Percentiles rank a stretch among this genome's conserved stretches.
Conservation (phyloP, 2,888 invertebrate species). For the Scaeva pyrastri region DNA sequence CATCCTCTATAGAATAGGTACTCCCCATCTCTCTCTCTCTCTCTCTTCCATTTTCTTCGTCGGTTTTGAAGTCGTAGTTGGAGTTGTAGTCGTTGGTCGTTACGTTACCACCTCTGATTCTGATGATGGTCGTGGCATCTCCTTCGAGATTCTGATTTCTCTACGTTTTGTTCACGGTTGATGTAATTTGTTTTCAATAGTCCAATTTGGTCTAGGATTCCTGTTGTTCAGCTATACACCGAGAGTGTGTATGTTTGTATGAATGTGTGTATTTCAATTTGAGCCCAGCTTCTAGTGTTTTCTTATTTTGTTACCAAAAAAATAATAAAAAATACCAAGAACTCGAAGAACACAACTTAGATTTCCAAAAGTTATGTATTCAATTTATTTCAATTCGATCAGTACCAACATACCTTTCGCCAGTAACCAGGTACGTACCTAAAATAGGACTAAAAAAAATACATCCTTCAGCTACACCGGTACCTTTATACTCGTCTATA, state of each 20-base stretch:
- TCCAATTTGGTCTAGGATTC: conserved; percentile 60
- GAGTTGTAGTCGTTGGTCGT: background rate
- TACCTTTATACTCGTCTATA: no score
- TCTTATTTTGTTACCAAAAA: background rate
- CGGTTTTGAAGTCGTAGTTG: no score
- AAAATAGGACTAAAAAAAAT: background rate
- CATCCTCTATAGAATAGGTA: background rate
- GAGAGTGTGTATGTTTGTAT: no score
- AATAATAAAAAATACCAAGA: conserved; percentile 28
- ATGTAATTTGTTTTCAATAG: conserved; percentile 73
- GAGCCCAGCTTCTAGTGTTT: conserved; percentile 20
- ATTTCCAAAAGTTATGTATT: conserved; percentile 69
- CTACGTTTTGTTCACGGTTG: conserved; percentile 48
- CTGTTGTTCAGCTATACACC: conserved; percentile 41
- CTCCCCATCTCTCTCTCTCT: background rate
- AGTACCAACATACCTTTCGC: conserved; percentile 27
- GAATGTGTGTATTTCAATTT: conserved; percentile 22
- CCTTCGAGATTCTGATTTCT: conserved; percentile 33
- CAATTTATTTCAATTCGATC: conserved; percentile 73
- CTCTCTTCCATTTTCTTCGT: conserved; percentile 5
- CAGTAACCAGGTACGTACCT: background rate
- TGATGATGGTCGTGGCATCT: conserved; percentile 1
- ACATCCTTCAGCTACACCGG: no score
- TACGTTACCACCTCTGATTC: background rate
- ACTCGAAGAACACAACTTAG: conserved; percentile 36